Evolutionary conservation across 2,113 vertebrate genomes (phyloP), one percentile per base, ranked within the genome.

Genomic region (Myiagra hebetior): DNA sequence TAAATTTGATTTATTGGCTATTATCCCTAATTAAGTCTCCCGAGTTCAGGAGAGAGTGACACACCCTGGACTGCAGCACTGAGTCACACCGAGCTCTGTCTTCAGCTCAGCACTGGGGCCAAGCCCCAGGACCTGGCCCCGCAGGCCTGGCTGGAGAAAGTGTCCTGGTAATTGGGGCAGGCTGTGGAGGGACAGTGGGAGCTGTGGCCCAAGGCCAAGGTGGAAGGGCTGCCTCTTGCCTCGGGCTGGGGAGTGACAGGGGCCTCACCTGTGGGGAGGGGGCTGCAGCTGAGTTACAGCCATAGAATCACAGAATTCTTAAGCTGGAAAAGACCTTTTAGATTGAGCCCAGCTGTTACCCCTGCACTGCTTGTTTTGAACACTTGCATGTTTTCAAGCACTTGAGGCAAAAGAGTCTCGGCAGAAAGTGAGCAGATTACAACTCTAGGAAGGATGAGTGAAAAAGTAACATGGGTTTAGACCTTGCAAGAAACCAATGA

Each of bases 51-150:
- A 22, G 59, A 22, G 1, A 2, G 31, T 30, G 50, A 12, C 21
- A 4, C 37, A n/a, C n/a, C 28, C 9, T 0, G 1, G 27, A 33
- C 7, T 0, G 0, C 42, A 11, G 3, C 31, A 2, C 20, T 21
- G 57, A 35, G 12, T 20, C 76, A 33, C 13, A 2, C 3, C 5
- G 44, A 83, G 49, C 18, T 35, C 30, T 27, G 49, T 6, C 21
- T 24, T 24, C 8, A 47, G 62, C 39, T 53, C 49, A 4, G 7
- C 13, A 2, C 27, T 14, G 9, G 8, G 22, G 46, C 26, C 24
- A 7, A 10, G 16, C 3, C 33, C 13, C 30, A 14, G 41, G 11
- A 31, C 20, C 17, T 11, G 15, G 28, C 13, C 6, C 17, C 4
- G 7, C 2, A 7, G 22, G 30, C 76, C 16, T 52, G 39, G 52